phyloP scores from a whole-genome alignment of 2,113 vertebrate genomes.

The Cochlearius cochlearius region DNA sequence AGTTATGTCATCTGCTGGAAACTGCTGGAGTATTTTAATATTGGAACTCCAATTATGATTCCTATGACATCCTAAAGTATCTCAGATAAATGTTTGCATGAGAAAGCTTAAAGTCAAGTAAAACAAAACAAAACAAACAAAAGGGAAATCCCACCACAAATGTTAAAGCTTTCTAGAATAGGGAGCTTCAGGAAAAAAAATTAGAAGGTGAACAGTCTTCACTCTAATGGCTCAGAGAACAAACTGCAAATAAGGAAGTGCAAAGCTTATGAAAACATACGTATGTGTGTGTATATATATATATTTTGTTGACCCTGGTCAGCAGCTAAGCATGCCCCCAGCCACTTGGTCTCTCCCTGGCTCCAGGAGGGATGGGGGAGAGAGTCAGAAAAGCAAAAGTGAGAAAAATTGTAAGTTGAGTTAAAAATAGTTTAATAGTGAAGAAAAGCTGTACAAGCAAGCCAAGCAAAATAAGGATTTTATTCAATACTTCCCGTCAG shows the following conservation, averaged over 20 bases:
- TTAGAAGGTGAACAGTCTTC: not conserved
- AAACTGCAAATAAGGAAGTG: not conserved
- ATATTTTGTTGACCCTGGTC: not conserved
- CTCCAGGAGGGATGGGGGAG: too few relatives aligned
- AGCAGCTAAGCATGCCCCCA: not conserved
- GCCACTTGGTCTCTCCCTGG: not conserved
- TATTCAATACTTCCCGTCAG: not conserved
- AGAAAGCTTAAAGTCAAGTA: not conserved
- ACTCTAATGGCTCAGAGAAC: not conserved
- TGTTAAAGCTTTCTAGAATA: not conserved
- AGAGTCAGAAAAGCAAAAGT: not conserved
- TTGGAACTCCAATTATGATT: not conserved
- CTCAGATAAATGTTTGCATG: not conserved
- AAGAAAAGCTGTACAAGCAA: not conserved
- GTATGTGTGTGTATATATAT: too few relatives aligned
- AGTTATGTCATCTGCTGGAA: not conserved
- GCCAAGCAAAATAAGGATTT: not conserved
- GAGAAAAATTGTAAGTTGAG: not conserved
- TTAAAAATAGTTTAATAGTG: not conserved
- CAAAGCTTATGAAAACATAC: not conserved
- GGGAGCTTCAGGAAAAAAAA: not conserved
- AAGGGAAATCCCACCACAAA: not conserved
- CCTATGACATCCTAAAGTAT: not conserved
- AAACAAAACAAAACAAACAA: not conserved
- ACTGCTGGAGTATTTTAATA: not conserved